These are phyloP conservation scores for Lycodopsis pacificus DNA, from an alignment of 2,797 vertebrate species.

Conservation along the genomic window DNA sequence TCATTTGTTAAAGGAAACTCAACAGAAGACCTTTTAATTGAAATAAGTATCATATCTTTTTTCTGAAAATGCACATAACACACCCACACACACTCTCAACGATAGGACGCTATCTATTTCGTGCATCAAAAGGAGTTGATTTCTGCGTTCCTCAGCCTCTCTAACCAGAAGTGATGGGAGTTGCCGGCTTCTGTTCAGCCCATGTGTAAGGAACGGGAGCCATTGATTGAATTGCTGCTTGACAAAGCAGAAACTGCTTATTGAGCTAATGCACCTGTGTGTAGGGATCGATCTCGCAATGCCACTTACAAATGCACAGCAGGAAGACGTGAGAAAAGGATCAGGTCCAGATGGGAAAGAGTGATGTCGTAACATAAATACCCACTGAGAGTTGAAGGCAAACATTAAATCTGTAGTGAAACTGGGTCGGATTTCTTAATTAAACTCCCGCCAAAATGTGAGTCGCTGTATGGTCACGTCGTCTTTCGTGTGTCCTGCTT, in stretches of 20 bases:
- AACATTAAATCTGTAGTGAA: constrained; percentile 5
- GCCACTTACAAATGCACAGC: constrained; percentile 75
- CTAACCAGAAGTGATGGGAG: constrained; percentile 75
- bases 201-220: constrained; percentile 70
- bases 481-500: background rate
- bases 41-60: background rate
- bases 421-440: constrained; percentile 1
- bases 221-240: constrained; percentile 84
- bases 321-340: constrained; percentile 36
- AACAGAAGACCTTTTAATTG: background rate
- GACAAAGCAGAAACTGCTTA: constrained; percentile 86
- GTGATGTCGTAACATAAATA: constrained; percentile 1
- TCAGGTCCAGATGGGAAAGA: constrained; percentile 1
- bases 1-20: background rate
- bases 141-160: constrained; percentile 57
- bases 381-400: background rate
- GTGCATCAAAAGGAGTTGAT: constrained; percentile 1
- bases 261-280: constrained; percentile 84
- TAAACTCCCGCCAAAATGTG: background rate
- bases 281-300: constrained; percentile 81
- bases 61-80: background rate
- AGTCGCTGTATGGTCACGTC: background rate
- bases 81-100: background rate
- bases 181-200: constrained; percentile 71
- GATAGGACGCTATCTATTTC: constrained; percentile 5